Conservation (phyloP, 1,140 invertebrate species). For the Polypedilum vanderplanki region DNA sequence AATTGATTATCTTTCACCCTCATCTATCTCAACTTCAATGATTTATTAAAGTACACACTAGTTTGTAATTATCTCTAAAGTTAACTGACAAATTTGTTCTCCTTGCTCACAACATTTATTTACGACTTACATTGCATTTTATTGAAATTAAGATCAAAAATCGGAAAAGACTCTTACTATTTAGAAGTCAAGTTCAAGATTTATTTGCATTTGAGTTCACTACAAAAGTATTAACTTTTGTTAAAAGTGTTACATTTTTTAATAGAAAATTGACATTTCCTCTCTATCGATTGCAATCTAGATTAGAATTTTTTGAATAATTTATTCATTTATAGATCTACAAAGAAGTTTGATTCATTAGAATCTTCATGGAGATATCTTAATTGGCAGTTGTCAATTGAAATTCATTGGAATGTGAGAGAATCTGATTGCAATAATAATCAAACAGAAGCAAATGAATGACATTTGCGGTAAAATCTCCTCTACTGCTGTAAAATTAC, state of each 20-base stretch:
- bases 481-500: too few relatives aligned
- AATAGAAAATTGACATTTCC: not conserved
- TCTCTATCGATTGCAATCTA: not conserved
- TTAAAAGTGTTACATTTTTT: not conserved
- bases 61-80: too few relatives aligned
- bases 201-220: too few relatives aligned
- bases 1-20: not conserved
- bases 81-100: too few relatives aligned
- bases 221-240: too few relatives aligned
- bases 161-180: too few relatives aligned
- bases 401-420: not conserved
- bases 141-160: too few relatives aligned
- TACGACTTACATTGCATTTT: too few relatives aligned
- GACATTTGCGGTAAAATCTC: not conserved
- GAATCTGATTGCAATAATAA: not conserved
- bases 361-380: not conserved
- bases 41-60: too few relatives aligned
- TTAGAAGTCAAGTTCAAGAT: too few relatives aligned
- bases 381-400: not conserved
- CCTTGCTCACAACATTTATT: too few relatives aligned
- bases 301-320: not conserved
- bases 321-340: not conserved
- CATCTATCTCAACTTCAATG: too few relatives aligned
- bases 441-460: not conserved
- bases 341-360: not conserved